Percentiles rank a stretch among this genome's conserved stretches.
These are phyloP conservation scores for Sarcophaga subvicina DNA, from an alignment of 2,888 invertebrate genomes.

Conservation along the genomic window DNA sequence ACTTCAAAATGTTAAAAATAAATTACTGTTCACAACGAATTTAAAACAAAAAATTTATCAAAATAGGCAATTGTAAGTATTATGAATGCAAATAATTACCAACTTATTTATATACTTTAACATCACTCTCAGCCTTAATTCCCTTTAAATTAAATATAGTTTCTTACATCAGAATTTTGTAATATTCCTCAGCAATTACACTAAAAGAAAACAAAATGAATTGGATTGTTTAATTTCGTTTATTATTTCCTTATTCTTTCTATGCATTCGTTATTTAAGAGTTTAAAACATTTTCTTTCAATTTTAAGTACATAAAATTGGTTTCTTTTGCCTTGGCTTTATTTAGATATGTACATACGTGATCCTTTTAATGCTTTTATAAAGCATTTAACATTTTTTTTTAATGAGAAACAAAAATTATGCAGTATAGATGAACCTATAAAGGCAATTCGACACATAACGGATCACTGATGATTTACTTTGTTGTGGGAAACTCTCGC, in stretches of 20 bases:
- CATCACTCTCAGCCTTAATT: neutral
- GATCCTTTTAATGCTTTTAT: no score
- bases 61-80: conserved; percentile 61
- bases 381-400: no score
- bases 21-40: conserved; percentile 34
- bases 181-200: neutral
- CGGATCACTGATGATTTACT: no score
- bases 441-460: no score
- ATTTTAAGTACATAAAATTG: no score
- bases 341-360: no score
- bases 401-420: no score
- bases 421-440: no score
- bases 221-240: neutral
- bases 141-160: neutral
- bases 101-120: neutral
- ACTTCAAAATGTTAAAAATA: conserved; percentile 20
- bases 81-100: neutral
- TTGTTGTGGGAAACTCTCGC: no score
- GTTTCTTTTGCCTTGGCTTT: no score
- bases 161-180: neutral
- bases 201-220: neutral
- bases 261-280: no score
- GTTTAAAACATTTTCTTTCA: no score
- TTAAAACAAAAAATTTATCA: conserved; percentile 14
- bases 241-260: neutral